Evolutionary conservation across 2,113 vertebrate species (phyloP).

Genomic region (Prinia subflava): DNA sequence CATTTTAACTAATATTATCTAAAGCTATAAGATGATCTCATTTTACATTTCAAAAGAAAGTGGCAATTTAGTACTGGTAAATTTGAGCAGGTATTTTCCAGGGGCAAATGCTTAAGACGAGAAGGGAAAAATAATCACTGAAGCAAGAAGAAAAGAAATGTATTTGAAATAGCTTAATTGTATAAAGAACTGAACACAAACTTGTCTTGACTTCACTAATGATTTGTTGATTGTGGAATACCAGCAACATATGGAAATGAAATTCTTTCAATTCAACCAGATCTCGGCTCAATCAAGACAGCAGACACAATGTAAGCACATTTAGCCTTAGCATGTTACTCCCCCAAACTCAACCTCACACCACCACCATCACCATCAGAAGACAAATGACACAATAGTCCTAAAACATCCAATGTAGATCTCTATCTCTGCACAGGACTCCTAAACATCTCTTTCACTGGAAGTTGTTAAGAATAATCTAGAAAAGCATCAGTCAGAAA

Average conservation of each 20-base stretch:
- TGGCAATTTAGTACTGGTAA: neutral
- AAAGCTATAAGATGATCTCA: neutral
- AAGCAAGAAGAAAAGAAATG: neutral
- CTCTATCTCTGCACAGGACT: neutral
- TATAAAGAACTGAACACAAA: neutral
- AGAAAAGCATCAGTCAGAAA: neutral
- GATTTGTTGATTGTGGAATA: neutral
- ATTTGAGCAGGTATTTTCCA: neutral
- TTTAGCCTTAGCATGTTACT: neutral
- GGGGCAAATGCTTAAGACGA: neutral
- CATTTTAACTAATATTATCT: neutral
- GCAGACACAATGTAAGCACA: neutral
- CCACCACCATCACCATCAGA: neutral
- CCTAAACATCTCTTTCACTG: neutral
- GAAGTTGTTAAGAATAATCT: neutral
- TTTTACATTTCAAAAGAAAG: neutral
- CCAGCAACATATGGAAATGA: neutral
- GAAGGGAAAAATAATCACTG: neutral
- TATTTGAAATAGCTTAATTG: neutral
- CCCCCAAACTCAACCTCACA: neutral
- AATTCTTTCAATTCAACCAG: neutral
- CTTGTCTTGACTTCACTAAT: neutral
- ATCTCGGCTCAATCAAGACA: neutral
- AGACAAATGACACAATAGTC: neutral
- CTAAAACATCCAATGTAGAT: neutral